phyloP scores from a whole-genome alignment of 2,113 vertebrate species.

The Tenrec ecaudatus region DNA sequence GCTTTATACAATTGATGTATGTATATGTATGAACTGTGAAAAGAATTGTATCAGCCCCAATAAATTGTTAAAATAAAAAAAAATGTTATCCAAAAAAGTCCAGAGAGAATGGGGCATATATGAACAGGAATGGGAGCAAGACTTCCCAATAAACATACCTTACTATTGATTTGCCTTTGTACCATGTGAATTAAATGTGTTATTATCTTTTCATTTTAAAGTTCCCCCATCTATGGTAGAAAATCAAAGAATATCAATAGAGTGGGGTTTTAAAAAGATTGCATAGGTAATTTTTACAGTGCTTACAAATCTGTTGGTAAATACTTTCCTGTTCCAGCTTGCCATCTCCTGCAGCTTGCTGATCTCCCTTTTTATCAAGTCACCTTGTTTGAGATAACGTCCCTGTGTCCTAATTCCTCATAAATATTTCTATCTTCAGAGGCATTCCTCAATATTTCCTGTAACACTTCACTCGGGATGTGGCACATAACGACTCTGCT shows the following conservation, averaged over 20 bases:
- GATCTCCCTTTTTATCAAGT: not conserved
- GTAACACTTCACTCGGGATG: not conserved
- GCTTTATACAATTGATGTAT: too few species aligned
- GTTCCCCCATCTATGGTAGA: not conserved
- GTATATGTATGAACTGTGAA: too few species aligned
- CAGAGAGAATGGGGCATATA: not conserved
- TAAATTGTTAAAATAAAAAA: too few species aligned
- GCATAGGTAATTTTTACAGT: not conserved
- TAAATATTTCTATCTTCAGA: not conserved
- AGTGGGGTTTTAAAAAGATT: not conserved
- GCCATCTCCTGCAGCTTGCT: not conserved
- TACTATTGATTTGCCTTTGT: not conserved
- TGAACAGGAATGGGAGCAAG: not conserved
- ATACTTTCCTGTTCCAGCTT: not conserved
- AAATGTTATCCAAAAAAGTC: not conserved
- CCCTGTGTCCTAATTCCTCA: not conserved
- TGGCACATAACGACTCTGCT: slow-evolving; percentile 1
- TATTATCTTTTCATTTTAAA: not conserved
- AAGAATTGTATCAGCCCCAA: too few species aligned
- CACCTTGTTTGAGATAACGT: not conserved
- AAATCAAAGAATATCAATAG: not conserved
- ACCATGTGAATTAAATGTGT: not conserved
- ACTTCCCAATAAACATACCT: not conserved
- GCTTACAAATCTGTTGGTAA: not conserved
- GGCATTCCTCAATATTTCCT: not conserved